Evolutionary conservation across 2,888 invertebrate species (phyloP).

Genomic region (Epirrita christyi): DNA sequence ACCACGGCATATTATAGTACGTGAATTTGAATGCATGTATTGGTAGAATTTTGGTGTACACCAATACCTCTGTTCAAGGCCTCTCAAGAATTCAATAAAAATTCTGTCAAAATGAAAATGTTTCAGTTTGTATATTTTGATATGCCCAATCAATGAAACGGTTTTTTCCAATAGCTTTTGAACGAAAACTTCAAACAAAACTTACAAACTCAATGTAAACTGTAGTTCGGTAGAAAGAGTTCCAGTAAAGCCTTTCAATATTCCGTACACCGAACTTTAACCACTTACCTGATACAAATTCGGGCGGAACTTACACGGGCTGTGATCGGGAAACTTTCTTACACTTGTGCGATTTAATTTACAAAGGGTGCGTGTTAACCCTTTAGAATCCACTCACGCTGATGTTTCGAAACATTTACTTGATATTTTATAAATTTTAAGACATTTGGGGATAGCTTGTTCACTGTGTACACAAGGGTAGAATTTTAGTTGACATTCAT

Average conservation of each 20-base stretch:
- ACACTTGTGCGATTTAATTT: constrained; percentile 40
- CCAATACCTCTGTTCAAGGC: no score
- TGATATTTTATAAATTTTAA: constrained; percentile 21
- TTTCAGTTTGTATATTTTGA: no score
- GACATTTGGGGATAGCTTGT: constrained; percentile 11
- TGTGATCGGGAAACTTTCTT: constrained; percentile 40
- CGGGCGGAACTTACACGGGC: constrained; percentile 35
- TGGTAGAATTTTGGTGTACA: no score
- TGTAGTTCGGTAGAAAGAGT: not conserved
- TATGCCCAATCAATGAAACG: no score
- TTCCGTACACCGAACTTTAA: constrained; percentile 30
- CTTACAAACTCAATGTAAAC: not conserved
- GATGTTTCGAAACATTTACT: constrained; percentile 33
- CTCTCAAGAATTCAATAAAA: no score
- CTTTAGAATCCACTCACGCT: constrained; percentile 31
- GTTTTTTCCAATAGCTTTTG: constrained; percentile 4
- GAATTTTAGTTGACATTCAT: no score
- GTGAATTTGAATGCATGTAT: no score
- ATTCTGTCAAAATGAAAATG: no score
- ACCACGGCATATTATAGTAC: no score
- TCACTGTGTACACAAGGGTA: not conserved
- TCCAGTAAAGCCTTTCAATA: constrained; percentile 10
- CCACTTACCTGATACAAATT: constrained; percentile 44
- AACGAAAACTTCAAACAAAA: constrained; percentile 1
- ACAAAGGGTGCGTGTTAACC: constrained; percentile 31